These are phyloP conservation scores for Poicephalus gulielmi DNA, from an alignment of 2,113 vertebrate species.

Conservation along the genomic window DNA sequence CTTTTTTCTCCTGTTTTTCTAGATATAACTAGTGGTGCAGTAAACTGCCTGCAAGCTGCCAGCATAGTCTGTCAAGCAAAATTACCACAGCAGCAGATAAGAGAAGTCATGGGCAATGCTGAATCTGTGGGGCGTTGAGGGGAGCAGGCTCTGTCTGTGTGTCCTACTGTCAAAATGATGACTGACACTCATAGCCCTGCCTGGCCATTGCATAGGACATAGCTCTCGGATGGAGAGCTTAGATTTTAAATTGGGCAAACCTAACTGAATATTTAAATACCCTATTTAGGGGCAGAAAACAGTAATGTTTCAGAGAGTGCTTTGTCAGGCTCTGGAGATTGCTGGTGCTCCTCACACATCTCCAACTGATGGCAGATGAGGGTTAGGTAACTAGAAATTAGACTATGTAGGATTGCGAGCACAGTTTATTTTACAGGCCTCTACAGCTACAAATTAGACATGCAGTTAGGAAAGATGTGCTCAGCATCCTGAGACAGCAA, in stretches of 20 bases:
- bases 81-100: accelerated
- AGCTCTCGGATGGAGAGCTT: accelerated
- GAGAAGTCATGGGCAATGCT: neutral
- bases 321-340: neutral
- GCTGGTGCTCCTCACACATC: neutral
- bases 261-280: neutral
- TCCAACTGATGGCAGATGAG: neutral
- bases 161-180: accelerated
- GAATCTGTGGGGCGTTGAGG: neutral
- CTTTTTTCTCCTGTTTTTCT: neutral
- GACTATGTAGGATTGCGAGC: neutral
- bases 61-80: neutral
- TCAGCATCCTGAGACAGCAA: neutral
- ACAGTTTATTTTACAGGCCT: neutral
- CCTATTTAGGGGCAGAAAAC: neutral
- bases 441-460: neutral
- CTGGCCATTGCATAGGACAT: accelerated
- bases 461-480: neutral
- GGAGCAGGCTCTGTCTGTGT: neutral
- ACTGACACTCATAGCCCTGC: neutral
- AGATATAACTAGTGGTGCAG: neutral
- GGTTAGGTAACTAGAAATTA: neutral
- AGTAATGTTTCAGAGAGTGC: accelerated
- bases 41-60: neutral
- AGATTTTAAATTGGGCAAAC: neutral